Evolutionary conservation across 2,797 vertebrate species (phyloP).

Genomic region (Lepilemur ruficaudatus): DNA sequence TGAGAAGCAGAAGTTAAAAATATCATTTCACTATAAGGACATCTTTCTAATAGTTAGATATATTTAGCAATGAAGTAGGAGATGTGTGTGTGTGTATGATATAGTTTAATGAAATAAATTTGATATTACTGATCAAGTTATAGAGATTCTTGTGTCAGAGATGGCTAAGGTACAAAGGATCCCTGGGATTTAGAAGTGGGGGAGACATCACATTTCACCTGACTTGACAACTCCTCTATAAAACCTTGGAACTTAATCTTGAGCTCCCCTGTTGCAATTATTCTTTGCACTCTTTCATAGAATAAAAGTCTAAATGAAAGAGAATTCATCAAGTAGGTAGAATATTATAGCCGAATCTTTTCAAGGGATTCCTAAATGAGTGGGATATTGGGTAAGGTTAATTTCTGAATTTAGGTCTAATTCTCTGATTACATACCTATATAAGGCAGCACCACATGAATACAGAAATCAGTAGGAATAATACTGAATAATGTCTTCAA

Average conservation of each 20-base stretch:
- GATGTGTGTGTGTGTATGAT: background rate
- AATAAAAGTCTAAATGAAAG: slow-evolving; percentile 1
- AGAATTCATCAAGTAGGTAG: background rate
- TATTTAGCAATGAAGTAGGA: background rate
- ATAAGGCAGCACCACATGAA: background rate
- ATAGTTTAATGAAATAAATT: background rate
- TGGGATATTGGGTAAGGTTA: background rate
- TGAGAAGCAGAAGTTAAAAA: background rate
- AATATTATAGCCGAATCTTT: background rate
- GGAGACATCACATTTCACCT: background rate
- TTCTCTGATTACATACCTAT: background rate
- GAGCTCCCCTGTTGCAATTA: background rate
- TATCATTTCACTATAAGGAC: background rate
- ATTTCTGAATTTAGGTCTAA: background rate
- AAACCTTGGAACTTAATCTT: slow-evolving; percentile 26
- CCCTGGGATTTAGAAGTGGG: background rate
- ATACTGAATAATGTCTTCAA: background rate
- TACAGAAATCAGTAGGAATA: background rate
- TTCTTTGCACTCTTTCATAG: background rate
- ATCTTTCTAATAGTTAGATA: slow-evolving; percentile 14
- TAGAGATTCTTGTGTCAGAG: background rate
- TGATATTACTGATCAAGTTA: background rate
- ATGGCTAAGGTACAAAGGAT: background rate
- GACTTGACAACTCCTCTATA: background rate
- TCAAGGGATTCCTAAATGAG: background rate